Evolutionary conservation across 2,113 vertebrate species (phyloP).

Genomic region (Baryphthengus martii): DNA sequence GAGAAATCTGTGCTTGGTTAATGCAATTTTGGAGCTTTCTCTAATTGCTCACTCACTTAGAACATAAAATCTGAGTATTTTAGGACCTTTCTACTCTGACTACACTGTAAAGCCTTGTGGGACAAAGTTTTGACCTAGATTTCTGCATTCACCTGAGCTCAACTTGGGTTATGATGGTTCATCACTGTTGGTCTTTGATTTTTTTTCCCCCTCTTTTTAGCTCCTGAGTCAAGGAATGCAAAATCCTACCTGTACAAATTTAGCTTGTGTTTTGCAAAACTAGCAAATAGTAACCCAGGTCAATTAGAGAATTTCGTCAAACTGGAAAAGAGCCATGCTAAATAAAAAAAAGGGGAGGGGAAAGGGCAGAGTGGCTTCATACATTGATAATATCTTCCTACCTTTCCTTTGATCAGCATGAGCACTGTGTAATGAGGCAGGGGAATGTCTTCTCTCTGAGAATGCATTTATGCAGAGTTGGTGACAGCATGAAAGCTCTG

Average conservation of each 20-base stretch:
- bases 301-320: background rate
- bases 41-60: background rate
- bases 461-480: conserved; percentile 21
- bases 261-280: background rate
- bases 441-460: conserved; percentile 11
- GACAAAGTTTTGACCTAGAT: conserved; percentile 15
- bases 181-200: background rate
- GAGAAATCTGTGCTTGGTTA: background rate
- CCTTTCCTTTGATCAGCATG: conserved; percentile 30
- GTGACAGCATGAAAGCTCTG: background rate
- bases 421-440: background rate
- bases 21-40: background rate
- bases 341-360: background rate
- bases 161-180: background rate
- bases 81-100: background rate
- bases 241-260: background rate
- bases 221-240: background rate
- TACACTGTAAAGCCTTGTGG: background rate
- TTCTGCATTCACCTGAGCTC: background rate
- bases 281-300: background rate
- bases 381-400: background rate
- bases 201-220: background rate
- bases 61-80: background rate
- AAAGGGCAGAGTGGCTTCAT: background rate
- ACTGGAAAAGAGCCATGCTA: background rate